Evolutionary conservation across 2,113 vertebrate species (phyloP), one percentile per base, ranked within the genome.

Genomic region (Noturus placidus): DNA sequence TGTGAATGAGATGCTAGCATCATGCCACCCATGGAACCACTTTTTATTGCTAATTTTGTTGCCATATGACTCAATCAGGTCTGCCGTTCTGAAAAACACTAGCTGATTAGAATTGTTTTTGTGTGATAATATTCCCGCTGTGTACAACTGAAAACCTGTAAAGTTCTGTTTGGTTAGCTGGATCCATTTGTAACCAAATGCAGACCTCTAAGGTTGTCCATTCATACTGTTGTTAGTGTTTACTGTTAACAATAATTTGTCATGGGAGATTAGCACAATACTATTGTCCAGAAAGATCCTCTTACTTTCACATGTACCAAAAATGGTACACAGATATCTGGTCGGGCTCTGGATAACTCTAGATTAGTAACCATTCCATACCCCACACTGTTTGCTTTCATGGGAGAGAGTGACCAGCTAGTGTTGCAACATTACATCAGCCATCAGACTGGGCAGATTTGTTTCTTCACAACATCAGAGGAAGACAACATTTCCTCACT

Each of bases 391-490:
- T 79, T 9, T 54, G 27, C 13, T 52, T n/a, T 27, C 46, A 52
- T 54, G 46, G 0, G 7, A n/a, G 27, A 78, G 15, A 15, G 42
- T 30, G 50, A 78, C 25, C 50, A 79, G n/a, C 46, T 30, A 30
- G 27, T 54, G 76, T 78, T 78, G 27, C 76, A 30, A 54, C 50
- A n/a, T 77, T 79, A 30, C 50, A 54, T 79, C 77, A 79, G 50
- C 50, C 77, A 20, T 79, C n/a, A 30, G 50, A 54, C 30, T n/a
- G 33, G 74, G 50, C 50, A 56, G 20, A 74, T 74, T 74, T 74
- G 27, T 77, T 77, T 77, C 42, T 77, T 77, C 42, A 52, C 13
- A n/a, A 52, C 74, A n/a, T 79, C 50, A 79, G 52, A 79, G n/a
- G 10, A 79, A 19, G 50, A 13, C 20, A 77, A 42, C 19, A 74